These are phyloP conservation scores for Marmota flaviventris DNA, from an alignment of 2,113 vertebrate species.

Conservation along the genomic window DNA sequence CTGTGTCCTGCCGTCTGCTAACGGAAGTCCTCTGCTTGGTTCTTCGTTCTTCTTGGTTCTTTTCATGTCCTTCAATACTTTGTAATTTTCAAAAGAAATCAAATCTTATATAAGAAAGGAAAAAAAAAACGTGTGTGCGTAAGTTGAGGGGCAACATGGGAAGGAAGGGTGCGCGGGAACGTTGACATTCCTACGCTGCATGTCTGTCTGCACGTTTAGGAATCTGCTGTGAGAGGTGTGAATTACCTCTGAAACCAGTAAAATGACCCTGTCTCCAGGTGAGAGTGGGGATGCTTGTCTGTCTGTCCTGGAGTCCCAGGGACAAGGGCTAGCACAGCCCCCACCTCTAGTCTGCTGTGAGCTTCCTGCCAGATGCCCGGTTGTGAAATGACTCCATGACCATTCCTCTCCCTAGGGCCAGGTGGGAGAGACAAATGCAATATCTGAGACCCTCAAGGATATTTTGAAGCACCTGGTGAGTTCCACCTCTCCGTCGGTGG, in stretches of 20 bases:
- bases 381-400: rapidly evolving
- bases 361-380: rapidly evolving
- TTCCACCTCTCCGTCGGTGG: slow-evolving; percentile 89
- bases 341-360: rapidly evolving
- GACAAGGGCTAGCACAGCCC: not conserved
- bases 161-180: not conserved
- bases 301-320: not conserved
- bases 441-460: slow-evolving; percentile 85
- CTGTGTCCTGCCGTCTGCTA: too few species aligned
- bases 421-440: slow-evolving; percentile 77
- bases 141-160: too few species aligned
- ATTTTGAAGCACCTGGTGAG: slow-evolving; percentile 90
- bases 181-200: not conserved
- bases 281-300: rapidly evolving
- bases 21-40: too few species aligned
- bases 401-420: slow-evolving; percentile 81
- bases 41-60: not conserved
- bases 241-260: not conserved
- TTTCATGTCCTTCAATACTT: not conserved
- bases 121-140: not conserved
- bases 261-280: not conserved
- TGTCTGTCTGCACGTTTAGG: too few species aligned
- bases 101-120: not conserved
- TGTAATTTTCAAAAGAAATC: not conserved
- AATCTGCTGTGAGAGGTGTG: not conserved